Evolutionary conservation across 2,888 invertebrate species (phyloP).

Genomic region (Scaptomyza parva): DNA sequence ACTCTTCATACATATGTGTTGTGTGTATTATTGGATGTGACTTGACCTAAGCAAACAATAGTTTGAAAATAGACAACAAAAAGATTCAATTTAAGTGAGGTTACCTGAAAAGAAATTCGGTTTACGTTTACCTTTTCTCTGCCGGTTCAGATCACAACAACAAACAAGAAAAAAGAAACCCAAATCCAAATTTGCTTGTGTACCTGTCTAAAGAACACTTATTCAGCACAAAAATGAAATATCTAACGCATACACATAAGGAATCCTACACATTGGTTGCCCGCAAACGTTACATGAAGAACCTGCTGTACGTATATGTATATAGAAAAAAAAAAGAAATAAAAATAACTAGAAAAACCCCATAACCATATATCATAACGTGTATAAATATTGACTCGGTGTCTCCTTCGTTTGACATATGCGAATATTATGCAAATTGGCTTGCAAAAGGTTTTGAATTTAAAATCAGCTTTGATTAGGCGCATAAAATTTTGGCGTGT

Average conservation of each 20-base stretch:
- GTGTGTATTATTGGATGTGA: constrained; percentile 2
- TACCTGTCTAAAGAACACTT: constrained; percentile 30
- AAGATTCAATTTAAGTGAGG: constrained; percentile 18
- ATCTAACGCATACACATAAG: constrained; percentile 81
- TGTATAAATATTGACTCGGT: constrained; percentile 63
- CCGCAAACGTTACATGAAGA: constrained; percentile 85
- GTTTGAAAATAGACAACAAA: constrained; percentile 37
- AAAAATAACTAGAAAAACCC: background rate
- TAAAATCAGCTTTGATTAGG: constrained; percentile 61
- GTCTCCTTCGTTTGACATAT: constrained; percentile 53
- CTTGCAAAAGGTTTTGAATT: constrained; percentile 52
- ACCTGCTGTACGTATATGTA: constrained; percentile 84
- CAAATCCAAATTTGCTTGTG: constrained; percentile 1
- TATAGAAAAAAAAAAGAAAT: background rate
- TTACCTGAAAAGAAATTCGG: constrained; percentile 48
- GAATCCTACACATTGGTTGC: constrained; percentile 85
- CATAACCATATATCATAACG: constrained; percentile 25
- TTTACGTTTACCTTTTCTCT: background rate
- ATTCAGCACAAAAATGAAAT: constrained; percentile 77
- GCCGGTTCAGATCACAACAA: too few relatives aligned
- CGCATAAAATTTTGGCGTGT: constrained; percentile 11
- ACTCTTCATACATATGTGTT: background rate
- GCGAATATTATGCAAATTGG: constrained; percentile 70
- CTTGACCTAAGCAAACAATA: constrained; percentile 66
- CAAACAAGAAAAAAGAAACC: background rate